Conservation (phyloP, 2,113 vertebrate genomes). For the Vicugna pacos region DNA sequence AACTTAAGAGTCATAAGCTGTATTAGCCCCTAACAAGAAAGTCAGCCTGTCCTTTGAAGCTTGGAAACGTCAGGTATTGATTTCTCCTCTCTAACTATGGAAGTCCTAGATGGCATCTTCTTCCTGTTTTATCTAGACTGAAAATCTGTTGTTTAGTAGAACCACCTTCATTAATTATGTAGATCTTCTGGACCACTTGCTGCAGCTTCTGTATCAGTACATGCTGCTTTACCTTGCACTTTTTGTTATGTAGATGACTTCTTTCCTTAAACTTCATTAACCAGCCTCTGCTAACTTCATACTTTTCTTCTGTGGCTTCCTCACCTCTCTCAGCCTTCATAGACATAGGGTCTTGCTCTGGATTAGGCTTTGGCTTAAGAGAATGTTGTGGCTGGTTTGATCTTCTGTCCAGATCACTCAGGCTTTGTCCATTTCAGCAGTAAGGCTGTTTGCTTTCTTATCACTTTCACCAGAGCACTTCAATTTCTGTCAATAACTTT, state of each 20-base stretch:
- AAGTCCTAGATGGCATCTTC: not conserved
- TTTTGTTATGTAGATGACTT: not conserved
- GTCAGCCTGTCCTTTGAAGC: not conserved
- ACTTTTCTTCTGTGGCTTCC: not conserved
- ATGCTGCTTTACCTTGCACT: not conserved
- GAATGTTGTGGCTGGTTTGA: not conserved
- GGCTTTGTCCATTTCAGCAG: not conserved
- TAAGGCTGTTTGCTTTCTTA: not conserved
- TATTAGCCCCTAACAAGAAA: not conserved
- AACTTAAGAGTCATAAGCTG: not conserved
- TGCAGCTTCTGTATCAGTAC: not conserved
- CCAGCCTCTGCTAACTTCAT: not conserved
- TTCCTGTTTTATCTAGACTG: not conserved
- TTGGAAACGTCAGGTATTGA: not conserved
- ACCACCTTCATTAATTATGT: not conserved
- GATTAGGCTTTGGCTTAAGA: not conserved
- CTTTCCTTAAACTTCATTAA: not conserved
- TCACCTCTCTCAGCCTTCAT: not conserved
- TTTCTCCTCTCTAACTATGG: not conserved
- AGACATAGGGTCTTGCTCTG: not conserved
- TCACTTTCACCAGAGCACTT: not conserved
- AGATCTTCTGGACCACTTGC: not conserved
- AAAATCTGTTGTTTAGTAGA: not conserved
- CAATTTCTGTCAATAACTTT: not conserved
- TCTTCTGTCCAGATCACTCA: not conserved